Conservation (phyloP, 2,797 vertebrate genomes). For the Xenops minutus region DNA sequence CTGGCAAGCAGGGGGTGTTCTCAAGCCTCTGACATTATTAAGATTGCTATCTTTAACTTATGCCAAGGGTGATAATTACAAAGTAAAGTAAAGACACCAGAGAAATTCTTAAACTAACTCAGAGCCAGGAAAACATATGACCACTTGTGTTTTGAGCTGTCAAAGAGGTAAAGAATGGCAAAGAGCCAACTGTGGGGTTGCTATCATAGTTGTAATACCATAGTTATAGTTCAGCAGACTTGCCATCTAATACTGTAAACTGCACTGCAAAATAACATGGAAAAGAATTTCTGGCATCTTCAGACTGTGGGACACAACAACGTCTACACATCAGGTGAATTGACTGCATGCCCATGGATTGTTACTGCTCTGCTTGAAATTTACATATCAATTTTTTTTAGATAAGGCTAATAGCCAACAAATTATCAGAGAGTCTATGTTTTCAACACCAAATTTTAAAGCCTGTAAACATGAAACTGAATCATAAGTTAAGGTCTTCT, state of each 20-base stretch:
- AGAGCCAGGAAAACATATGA: background rate
- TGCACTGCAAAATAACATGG: background rate
- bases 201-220: background rate
- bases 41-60: background rate
- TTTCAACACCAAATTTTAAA: background rate
- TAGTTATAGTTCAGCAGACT: background rate
- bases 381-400: background rate
- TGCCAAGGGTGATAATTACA: background rate
- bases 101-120: background rate
- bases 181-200: background rate
- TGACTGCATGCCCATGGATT: background rate
- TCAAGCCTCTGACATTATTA: background rate
- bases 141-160: background rate
- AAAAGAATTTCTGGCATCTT: background rate
- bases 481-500: background rate
- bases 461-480: background rate
- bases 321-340: rapidly evolving
- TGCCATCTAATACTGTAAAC: background rate
- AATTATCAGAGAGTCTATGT: background rate
- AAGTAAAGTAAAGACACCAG: background rate
- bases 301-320: background rate
- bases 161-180: background rate
- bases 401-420: background rate
- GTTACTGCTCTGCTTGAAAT: background rate
- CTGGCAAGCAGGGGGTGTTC: background rate